Evolutionary conservation across 2,113 vertebrate species (phyloP), one percentile per base, ranked within the genome.

Genomic region (Alligator sinensis): DNA sequence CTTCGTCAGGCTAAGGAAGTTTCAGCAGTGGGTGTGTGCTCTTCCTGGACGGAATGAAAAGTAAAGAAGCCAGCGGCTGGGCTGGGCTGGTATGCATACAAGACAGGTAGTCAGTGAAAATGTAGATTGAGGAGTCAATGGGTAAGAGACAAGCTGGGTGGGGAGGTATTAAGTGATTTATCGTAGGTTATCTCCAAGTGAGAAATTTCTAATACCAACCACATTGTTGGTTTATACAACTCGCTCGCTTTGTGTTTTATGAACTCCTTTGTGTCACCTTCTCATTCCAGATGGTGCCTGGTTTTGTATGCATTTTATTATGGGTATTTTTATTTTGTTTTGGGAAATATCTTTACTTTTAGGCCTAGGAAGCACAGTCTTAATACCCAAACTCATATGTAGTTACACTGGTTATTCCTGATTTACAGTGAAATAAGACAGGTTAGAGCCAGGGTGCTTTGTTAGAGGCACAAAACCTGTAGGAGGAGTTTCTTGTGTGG

Each of bases 191-290:
- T 62, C 77, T 94, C 59, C 18, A 24, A 91, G 92, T 78, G 87
- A 81, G 90, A 97, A 97, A 95, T 90, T 93, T 92, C 93, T 94
- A 81, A 60, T 89, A 72, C 64, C 59, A 47, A 72, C 61, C 59
- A 47, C 2, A 5, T 84, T 57, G 80, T 86, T 75, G 74, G 74
- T 92, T 93, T 95, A 91, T 86, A 91, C 95, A 96, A 86, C 89
- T 96, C 93, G 91, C 96, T 95, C 92, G 89, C 82, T 94, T 93
- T 89, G 86, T 82, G 82, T 94, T 92, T 94, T 92, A 88, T 86
- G 92, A 89, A 89, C 2, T 1, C 93, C 82, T 96, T 87, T 96
- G 92, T 68, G 83, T 88, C 84, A 81, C 57, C 77, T 84, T 85
- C 89, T 80, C 80, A 94, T 85, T 63, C 93, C 95, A 87, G 91